A percentile compares a stretch with the other conserved stretches of the same genome.
Evolutionary conservation across 2,113 vertebrate genomes (phyloP).

Genomic region (Choloepus hoffmanni): DNA sequence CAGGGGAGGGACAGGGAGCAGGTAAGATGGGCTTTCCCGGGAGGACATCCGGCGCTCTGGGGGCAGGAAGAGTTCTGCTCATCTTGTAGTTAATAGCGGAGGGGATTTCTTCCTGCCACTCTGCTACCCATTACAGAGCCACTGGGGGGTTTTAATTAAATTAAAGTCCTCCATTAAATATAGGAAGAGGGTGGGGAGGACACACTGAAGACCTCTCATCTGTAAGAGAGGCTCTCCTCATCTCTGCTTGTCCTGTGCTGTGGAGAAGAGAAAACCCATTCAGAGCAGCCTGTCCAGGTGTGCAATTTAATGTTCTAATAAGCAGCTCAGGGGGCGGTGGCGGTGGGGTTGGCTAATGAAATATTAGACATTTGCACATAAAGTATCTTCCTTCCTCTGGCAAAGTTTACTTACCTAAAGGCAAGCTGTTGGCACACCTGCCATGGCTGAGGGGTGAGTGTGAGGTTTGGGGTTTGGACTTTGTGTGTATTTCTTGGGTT

Average conservation of each 20-base stretch:
- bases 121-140: not conserved
- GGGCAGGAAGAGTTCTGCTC: not conserved
- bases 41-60: not conserved
- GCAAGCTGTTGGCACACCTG: not conserved
- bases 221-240: not conserved
- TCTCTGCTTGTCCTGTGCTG: not conserved
- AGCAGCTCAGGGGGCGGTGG: not conserved
- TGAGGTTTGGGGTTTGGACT: slow-evolving; percentile 57
- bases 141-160: slow-evolving; percentile 51
- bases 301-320: not conserved
- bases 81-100: not conserved
- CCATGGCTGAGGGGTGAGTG: not conserved
- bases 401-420: not conserved
- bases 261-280: not conserved
- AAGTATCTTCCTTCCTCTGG: not conserved
- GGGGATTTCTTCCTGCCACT: not conserved
- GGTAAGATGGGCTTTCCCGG: not conserved
- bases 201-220: not conserved
- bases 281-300: not conserved
- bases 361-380: not conserved
- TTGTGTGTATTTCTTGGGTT: slow-evolving; percentile 59
- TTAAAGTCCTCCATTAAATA: slow-evolving; percentile 24
- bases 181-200: not conserved
- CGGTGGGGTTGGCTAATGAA: not conserved
- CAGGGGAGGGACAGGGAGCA: not conserved